Conservation (phyloP, 2,888 invertebrate species). For the Psylliodes chrysocephalus region DNA sequence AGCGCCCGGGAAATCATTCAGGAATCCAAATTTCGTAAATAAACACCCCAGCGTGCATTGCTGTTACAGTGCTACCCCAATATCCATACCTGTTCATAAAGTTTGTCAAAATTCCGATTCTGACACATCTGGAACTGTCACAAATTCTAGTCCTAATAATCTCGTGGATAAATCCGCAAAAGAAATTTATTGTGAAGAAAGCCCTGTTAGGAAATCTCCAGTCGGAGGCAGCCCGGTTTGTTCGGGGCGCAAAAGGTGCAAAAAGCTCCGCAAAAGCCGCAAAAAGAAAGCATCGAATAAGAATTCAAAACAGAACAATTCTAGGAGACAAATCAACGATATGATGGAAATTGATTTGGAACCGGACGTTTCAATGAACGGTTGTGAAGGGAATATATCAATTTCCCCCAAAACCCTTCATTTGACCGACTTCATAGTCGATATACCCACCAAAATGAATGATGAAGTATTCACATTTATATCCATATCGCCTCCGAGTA, state of each 20-base stretch:
- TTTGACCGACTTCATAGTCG: constrained; percentile 35
- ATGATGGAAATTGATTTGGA: constrained; percentile 43
- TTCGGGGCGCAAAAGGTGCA: constrained; percentile 20
- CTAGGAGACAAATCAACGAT: constrained; percentile 34
- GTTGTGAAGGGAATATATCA: constrained; percentile 19
- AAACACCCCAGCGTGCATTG: constrained; percentile 33
- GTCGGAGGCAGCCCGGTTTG: constrained; percentile 15
- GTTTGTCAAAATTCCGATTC: constrained; percentile 20
- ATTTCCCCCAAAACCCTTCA: constrained; percentile 8
- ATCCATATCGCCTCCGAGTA: constrained; percentile 25
- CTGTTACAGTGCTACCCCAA: constrained; percentile 10
- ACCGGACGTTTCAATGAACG: constrained; percentile 28
- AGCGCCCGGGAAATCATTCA: constrained; percentile 39
- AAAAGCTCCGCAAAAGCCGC: constrained; percentile 11
- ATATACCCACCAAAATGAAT: not conserved
- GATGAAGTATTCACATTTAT: constrained; percentile 19
- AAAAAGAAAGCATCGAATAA: constrained; percentile 30
- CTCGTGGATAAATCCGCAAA: constrained; percentile 38
- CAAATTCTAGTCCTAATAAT: constrained; percentile 43
- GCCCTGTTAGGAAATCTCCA: constrained; percentile 16
- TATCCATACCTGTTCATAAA: constrained; percentile 9
- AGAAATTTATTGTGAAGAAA: constrained; percentile 36
- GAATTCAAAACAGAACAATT: constrained; percentile 36
- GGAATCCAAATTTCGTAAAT: constrained; percentile 47
- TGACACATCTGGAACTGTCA: constrained; percentile 17